Evolutionary conservation across 2,888 invertebrate genomes (phyloP).

Genomic region (Papilio demoleus): DNA sequence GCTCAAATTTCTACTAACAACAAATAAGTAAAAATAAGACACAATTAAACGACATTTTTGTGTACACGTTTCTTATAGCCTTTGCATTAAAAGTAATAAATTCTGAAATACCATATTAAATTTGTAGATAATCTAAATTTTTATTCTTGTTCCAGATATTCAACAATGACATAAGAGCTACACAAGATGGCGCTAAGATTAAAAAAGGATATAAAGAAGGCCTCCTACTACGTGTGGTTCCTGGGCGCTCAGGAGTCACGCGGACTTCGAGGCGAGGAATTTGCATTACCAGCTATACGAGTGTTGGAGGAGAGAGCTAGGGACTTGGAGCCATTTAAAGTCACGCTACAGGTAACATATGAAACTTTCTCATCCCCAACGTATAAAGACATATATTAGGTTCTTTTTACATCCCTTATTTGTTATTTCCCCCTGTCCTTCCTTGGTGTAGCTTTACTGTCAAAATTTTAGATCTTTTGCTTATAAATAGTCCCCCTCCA

Average conservation of each 20-base stretch:
- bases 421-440: no score
- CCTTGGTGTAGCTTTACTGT: no score
- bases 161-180: slow-evolving; percentile 73
- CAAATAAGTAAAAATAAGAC: no score
- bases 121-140: no score
- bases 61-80: no score
- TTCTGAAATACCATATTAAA: no score
- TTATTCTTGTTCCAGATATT: slow-evolving; percentile 58
- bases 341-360: slow-evolving; percentile 89
- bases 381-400: background rate
- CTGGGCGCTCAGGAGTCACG: slow-evolving; percentile 97
- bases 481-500: no score
- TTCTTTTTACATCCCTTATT: no score
- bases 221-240: slow-evolving; percentile 96
- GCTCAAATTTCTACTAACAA: no score
- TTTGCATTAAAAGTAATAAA: no score
- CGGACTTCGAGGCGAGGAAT: slow-evolving; percentile 93
- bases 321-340: slow-evolving; percentile 94
- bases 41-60: no score
- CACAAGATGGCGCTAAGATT: slow-evolving; percentile 89
- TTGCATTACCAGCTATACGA: slow-evolving; percentile 92
- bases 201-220: slow-evolving; percentile 94
- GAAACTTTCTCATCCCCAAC: background rate
- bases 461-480: no score
- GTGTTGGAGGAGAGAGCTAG: slow-evolving; percentile 93